Conservation (phyloP, 1,140 invertebrate genomes). For the Sitophilus oryzae region DNA sequence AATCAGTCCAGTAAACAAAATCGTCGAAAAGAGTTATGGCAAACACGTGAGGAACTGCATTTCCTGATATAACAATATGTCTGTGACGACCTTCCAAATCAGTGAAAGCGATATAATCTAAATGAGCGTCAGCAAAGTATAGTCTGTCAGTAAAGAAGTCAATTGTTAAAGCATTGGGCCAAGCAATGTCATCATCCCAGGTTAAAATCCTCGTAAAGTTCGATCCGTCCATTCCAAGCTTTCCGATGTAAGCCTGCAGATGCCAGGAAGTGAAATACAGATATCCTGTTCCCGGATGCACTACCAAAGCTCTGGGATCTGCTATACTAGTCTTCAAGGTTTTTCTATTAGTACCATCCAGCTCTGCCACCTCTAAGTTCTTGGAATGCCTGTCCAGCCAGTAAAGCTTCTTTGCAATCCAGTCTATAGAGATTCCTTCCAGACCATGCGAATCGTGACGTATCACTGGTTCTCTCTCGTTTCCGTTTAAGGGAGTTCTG, state of each 20-base stretch:
- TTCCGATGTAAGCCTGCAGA: constrained; percentile 93
- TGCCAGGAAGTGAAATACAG: constrained; percentile 96
- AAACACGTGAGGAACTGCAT: constrained; percentile 87
- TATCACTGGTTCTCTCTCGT: constrained; percentile 74
- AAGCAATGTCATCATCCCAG: constrained; percentile 91
- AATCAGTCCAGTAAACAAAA: constrained; percentile 95
- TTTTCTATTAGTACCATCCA: constrained; percentile 86
- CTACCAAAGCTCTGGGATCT: constrained; percentile 88
- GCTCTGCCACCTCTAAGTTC: constrained; percentile 85
- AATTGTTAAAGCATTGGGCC: constrained; percentile 96
- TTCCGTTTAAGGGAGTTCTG: constrained; percentile 55
- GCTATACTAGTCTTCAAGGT: constrained; percentile 82
- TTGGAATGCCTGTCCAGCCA: constrained; percentile 96
- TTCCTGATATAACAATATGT: constrained; percentile 73
- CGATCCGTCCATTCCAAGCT: constrained; percentile 94
- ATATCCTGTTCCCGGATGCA: constrained; percentile 91
- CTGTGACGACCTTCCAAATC: constrained; percentile 85
- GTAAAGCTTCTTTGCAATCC: constrained; percentile 94
- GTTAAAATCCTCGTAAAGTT: constrained; percentile 86
- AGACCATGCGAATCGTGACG: constrained; percentile 89
- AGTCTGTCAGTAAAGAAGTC: constrained; percentile 93
- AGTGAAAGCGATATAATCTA: constrained; percentile 93
- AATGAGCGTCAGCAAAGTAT: constrained; percentile 97
- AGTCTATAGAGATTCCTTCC: constrained; percentile 95
- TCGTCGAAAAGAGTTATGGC: constrained; percentile 92